Conservation (phyloP, 2,888 invertebrate species). For the Neocrepidodera transversa region DNA sequence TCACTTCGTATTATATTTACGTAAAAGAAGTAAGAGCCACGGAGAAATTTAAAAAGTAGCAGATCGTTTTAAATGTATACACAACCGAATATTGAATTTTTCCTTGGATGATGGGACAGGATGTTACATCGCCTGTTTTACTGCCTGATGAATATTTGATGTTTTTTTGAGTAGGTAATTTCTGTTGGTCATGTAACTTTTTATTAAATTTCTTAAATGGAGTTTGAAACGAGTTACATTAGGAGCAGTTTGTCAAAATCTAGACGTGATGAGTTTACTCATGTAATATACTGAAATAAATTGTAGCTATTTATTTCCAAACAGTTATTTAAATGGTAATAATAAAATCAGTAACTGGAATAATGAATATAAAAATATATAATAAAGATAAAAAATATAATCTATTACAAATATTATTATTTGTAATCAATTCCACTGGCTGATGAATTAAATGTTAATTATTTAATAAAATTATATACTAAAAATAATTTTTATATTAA, state of each 20-base stretch:
- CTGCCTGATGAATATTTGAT: slow-evolving; percentile 57
- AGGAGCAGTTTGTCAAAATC: slow-evolving; percentile 2
- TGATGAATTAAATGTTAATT: no score
- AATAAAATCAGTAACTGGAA: no score
- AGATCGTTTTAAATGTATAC: slow-evolving; percentile 16
- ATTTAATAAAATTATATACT: no score
- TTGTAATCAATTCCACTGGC: no score
- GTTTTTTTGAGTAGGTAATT: slow-evolving; percentile 51
- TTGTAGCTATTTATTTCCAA: no score
- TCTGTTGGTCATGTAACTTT: slow-evolving; percentile 44
- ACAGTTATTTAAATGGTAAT: no score
- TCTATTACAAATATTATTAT: no score
- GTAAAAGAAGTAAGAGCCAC: background rate
- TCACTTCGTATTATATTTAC: slow-evolving; percentile 3
- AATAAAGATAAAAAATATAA: no score
- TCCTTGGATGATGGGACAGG: slow-evolving; percentile 12
- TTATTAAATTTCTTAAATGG: slow-evolving; percentile 27
- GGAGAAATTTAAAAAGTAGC: background rate
- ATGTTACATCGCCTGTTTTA: slow-evolving; percentile 38
- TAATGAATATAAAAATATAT: no score
- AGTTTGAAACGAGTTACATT: slow-evolving; percentile 9
- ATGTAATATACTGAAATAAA: no score
- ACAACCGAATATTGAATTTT: slow-evolving; percentile 24
- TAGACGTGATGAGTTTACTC: background rate
- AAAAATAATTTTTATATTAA: no score